phyloP scores from a whole-genome alignment of 2,113 vertebrate species.

The Seriola aureovittata region DNA sequence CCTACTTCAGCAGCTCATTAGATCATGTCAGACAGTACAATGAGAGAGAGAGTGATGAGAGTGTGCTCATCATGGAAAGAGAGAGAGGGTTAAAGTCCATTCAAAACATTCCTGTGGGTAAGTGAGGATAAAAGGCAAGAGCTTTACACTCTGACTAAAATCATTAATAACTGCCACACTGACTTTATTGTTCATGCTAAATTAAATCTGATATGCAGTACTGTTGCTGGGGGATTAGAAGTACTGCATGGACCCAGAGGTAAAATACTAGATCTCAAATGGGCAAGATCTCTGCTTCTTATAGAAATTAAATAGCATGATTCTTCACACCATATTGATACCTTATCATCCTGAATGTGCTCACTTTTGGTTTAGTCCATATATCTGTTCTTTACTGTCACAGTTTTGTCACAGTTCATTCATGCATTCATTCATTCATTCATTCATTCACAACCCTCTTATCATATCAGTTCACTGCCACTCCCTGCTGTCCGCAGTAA shows the following conservation, averaged over 20 bases:
- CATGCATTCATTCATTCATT: background rate
- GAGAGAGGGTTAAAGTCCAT: conserved; percentile 31
- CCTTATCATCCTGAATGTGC: background rate
- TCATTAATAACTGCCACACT: conserved; percentile 57
- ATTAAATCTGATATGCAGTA: conserved; percentile 52
- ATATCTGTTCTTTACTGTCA: no score
- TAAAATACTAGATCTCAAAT: background rate
- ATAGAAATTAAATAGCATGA: background rate
- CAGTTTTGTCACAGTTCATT: background rate
- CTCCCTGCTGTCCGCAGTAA: background rate
- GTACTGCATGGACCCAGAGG: background rate
- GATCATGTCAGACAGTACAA: conserved; percentile 22
- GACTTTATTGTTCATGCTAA: conserved; percentile 50
- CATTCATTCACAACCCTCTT: background rate
- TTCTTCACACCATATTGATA: background rate
- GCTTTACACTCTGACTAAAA: conserved; percentile 44
- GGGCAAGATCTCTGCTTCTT: background rate
- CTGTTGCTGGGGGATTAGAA: conserved; percentile 15
- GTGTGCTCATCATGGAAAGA: conserved; percentile 22
- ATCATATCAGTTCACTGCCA: background rate
- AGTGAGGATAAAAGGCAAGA: conserved; percentile 36
- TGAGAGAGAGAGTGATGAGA: conserved; percentile 54
- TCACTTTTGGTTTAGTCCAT: no score
- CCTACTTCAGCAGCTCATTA: conserved; percentile 53
- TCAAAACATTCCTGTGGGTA: conserved; percentile 45